Conservation (phyloP, 2,113 vertebrate species). For the Motacilla alba region DNA sequence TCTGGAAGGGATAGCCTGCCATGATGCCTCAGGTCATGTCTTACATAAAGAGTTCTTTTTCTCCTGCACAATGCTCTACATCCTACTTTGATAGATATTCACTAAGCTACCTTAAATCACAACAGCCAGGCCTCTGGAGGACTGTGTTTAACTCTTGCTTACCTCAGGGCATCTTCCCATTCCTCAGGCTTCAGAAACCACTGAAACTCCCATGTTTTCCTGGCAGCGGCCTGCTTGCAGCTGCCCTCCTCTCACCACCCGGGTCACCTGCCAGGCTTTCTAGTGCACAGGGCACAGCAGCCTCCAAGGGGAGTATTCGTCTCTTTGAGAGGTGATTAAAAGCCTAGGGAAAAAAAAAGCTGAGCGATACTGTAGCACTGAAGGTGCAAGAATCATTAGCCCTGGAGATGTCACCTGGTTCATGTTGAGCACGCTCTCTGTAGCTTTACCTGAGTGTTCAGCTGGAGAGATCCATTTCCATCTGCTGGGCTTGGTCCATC, state of each 20-base stretch:
- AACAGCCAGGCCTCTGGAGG: background rate
- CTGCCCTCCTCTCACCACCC: background rate
- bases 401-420: background rate
- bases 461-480: background rate
- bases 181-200: background rate
- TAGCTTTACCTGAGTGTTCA: background rate
- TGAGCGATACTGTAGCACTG: background rate
- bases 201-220: background rate
- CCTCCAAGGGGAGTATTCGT: background rate
- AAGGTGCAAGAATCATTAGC: background rate
- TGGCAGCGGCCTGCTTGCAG: background rate
- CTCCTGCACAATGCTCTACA: background rate
- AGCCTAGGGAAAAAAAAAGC: background rate
- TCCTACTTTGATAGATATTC: background rate
- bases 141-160: background rate
- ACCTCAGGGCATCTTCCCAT: background rate
- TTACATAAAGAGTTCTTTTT: background rate
- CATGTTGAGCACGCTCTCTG: fast-evolving
- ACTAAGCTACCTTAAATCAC: background rate
- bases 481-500: background rate
- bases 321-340: background rate
- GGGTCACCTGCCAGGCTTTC: background rate
- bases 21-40: background rate
- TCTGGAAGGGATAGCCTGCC: background rate
- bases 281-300: too few relatives aligned